Conservation (phyloP, 2,113 vertebrate species). For the Paradisaea rubra region DNA sequence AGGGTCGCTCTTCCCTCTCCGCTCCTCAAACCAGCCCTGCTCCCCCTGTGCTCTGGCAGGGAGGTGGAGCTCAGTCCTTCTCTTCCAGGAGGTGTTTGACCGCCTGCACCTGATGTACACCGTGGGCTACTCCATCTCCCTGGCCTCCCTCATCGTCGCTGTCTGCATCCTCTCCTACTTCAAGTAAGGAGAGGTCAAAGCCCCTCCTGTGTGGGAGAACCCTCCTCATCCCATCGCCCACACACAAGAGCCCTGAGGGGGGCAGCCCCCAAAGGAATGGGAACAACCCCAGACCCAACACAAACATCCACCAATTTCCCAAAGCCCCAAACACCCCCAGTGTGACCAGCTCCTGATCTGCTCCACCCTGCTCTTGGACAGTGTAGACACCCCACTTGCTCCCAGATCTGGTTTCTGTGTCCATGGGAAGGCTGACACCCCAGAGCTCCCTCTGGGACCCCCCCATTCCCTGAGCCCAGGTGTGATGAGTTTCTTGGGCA, state of each 20-base stretch:
- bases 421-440: background rate
- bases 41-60: background rate
- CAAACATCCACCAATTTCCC: background rate
- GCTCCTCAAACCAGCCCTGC: background rate
- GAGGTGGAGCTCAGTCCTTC: background rate
- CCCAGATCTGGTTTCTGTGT: background rate
- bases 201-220: fast-evolving
- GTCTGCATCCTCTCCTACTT: slow-evolving; percentile 87
- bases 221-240: fast-evolving
- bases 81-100: slow-evolving; percentile 81
- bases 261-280: background rate
- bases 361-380: background rate
- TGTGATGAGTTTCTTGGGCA: background rate
- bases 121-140: slow-evolving; percentile 84
- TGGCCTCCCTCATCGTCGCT: slow-evolving; percentile 78
- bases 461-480: fast-evolving
- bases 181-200: slow-evolving; percentile 74
- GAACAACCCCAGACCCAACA: background rate
- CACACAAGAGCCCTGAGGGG: fast-evolving
- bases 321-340: background rate
- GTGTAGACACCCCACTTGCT: background rate
- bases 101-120: slow-evolving; percentile 91
- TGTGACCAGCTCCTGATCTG: background rate
- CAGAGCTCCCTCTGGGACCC: background rate
- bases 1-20: background rate